Base-by-base conservation (phyloP, 1,140 invertebrate species). In the Zelostemma sp. region DNA sequence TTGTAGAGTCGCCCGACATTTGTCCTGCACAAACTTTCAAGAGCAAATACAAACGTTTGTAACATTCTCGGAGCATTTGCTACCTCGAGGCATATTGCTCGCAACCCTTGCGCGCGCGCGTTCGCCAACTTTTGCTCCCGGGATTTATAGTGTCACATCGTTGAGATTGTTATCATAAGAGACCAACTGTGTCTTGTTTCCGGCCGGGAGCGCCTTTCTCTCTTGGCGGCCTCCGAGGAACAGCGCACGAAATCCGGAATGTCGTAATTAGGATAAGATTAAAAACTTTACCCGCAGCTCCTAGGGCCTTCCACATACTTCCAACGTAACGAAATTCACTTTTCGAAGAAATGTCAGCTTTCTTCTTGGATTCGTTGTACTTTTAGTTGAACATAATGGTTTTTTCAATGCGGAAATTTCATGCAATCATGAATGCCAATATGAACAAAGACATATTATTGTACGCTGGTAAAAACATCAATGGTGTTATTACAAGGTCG, bases 61-160 rank as follows among this genome's bases (percentile, higher is more conserved):
- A 58, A 63, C 66, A 21, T 58, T 62, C 54, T 48, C 18, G 15
- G 53, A 61, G 51, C 43, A 48, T 1, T 61, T 58, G 47, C 43
- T 41, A 41, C 49, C 59, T 72, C 17, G 15, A 53, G 59, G 68
- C 63, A 55, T 71, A 66, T 66, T 70, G 57, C 62, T 45, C 51
- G 54, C 56, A 55, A 64, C 59, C 67, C 56, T 64, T n/a, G n/a
- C n/a, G n/a, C n/a, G n/a, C 48, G 40, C 45, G 47, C 47, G 49
- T 67, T 60, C 56, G 45, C 53, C 54, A 70, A 70, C 61, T 61
- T 70, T 61, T 43, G 53, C 57, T 57, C 19, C 28, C 31, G 57
- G 68, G 68, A 70, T 68, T 68, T 68, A 63, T 68, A 58, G 55
- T 63, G 59, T 63, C 50, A 55, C 55, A 68, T 62, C 55, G 60